Conservation (phyloP, 2,888 invertebrate genomes). For the Hermaeophaga mercurialis region DNA sequence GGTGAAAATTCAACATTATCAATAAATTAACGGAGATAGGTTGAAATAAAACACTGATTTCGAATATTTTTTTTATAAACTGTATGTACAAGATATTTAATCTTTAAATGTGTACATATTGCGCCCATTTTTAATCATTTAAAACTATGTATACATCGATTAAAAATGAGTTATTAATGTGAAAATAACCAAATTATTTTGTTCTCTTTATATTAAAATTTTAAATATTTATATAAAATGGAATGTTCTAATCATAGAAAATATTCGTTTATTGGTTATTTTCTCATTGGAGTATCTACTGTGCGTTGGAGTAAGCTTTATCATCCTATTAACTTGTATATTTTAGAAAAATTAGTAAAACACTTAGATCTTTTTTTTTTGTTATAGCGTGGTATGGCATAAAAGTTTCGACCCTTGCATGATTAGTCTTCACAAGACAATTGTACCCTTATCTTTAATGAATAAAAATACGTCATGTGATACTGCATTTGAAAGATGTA, state of each 20-base stretch:
- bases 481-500: too few species aligned
- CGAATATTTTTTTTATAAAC: slow-evolving; percentile 35
- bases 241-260: slow-evolving; percentile 52
- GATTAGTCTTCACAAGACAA: too few species aligned
- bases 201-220: slow-evolving; percentile 31
- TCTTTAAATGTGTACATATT: slow-evolving; percentile 51
- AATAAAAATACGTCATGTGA: too few species aligned
- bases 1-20: too few species aligned
- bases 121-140: slow-evolving; percentile 47
- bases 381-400: too few species aligned
- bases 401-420: too few species aligned
- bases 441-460: too few species aligned
- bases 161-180: slow-evolving; percentile 46
- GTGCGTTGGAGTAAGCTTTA: too few species aligned
- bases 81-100: slow-evolving; percentile 50
- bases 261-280: slow-evolving; percentile 50
- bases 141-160: slow-evolving; percentile 46
- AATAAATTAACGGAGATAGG: too few species aligned
- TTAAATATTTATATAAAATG: slow-evolving; percentile 51
- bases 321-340: too few species aligned
- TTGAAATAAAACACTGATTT: slow-evolving; percentile 31
- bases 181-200: slow-evolving; percentile 53
- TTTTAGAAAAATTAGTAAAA: too few species aligned
- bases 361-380: too few species aligned
- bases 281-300: slow-evolving; percentile 47